These are phyloP conservation scores for Hydropsyche tenuis DNA, from an alignment of 1,140 invertebrate species.

Conservation along the genomic window DNA sequence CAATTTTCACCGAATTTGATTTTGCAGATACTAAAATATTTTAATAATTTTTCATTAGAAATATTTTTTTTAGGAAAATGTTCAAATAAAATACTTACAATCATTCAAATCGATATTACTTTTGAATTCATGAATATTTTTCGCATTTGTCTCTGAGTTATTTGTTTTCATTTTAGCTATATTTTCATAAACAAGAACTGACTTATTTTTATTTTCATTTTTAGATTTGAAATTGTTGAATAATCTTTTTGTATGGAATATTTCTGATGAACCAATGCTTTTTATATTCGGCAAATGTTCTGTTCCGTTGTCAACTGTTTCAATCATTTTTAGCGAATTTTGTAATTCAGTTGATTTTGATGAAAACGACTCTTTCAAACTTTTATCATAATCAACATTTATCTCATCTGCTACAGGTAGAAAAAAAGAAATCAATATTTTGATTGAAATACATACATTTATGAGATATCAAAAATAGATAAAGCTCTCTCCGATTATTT, in stretches of 20 bases:
- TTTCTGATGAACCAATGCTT: constrained; percentile 34
- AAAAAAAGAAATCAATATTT: too few relatives aligned
- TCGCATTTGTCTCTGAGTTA: not conserved
- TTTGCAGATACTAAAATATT: not conserved
- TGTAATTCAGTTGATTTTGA: too few relatives aligned
- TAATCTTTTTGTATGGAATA: constrained; percentile 46
- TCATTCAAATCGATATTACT: constrained; percentile 25
- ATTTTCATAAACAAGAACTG: not conserved
- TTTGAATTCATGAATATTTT: not conserved
- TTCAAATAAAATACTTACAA: too few relatives aligned
- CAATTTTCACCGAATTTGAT: constrained; percentile 41
- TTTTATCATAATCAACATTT: too few relatives aligned
- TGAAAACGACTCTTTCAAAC: too few relatives aligned
- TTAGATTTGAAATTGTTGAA: constrained; percentile 44
- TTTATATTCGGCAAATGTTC: constrained; percentile 37
- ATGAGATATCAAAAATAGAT: too few relatives aligned
- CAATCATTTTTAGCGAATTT: too few relatives aligned
- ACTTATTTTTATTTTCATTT: constrained; percentile 35
- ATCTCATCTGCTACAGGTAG: too few relatives aligned
- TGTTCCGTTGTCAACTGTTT: not conserved
- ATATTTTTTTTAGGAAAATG: not conserved
- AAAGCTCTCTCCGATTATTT: too few relatives aligned
- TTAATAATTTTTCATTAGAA: too few relatives aligned
- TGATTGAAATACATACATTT: too few relatives aligned
- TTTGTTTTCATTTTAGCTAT: constrained; percentile 5